Evolutionary conservation across 1,140 invertebrate genomes (phyloP), one percentile per base, ranked within the genome.

Genomic region (Sitodiplosis mosellana): DNA sequence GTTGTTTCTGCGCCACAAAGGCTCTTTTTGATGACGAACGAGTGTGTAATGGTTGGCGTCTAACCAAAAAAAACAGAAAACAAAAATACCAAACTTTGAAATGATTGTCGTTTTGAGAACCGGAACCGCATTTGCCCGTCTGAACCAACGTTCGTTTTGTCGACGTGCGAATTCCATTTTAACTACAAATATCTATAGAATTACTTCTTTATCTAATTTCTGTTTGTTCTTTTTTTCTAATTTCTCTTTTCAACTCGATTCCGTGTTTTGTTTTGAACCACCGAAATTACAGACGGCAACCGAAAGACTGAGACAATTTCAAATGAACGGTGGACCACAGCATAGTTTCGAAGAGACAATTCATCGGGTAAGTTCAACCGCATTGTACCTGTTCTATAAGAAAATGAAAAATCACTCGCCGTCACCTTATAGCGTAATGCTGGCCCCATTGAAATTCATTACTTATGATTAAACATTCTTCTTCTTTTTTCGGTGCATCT

Each of bases 281-380:
- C 36, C 12, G 12, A 5, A 38, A 38, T 27, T 5, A 8, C 50
- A 64, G 61, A 59, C 27, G 27, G 27, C 59, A 53, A 64, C 83
- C 68, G 81, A 83, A 65, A 72, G 80, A 60, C 69, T 84, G 58
- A 72, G 79, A 63, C 79, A 79, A 68, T 72, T 83, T 53, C 80
- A 83, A 68, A 80, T 83, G 76, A 83, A 77, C 64, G 79, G 80
- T 52, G 74, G 75, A 53, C 75, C 80, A 58, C 74, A 78, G 52
- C 81, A 79, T 62, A 82, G 78, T 60, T 86, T 86, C 62, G 83
- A 86, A 70, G 82, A 86, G 67, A 86, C 82, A 54, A 86, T 86
- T 61, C 80, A 85, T 63, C 80, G 81, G 76, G 82, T 84, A 70
- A 75, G 72, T 50, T 37, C 34, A 34, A 38, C 27, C 27, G 2